Evolutionary conservation across 1,140 invertebrate genomes (phyloP).

Genomic region (Dendroctonus ponderosae): DNA sequence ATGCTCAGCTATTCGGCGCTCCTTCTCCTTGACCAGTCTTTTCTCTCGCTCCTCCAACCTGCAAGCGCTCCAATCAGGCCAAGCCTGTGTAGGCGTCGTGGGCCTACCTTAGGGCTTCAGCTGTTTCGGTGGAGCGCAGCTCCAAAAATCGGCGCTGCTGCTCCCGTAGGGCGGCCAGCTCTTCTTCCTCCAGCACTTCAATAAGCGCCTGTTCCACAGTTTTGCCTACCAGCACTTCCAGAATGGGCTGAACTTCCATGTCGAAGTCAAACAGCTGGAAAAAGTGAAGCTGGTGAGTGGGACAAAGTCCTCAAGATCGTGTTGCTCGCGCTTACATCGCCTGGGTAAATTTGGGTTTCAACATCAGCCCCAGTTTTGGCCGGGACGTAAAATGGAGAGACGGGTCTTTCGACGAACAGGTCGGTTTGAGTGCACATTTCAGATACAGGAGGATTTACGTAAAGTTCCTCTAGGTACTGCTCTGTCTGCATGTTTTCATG

Average conservation of each 20-base stretch:
- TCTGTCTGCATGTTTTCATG: slow-evolving; percentile 87
- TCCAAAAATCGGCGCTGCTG: slow-evolving; percentile 78
- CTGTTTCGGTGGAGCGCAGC: slow-evolving; percentile 73
- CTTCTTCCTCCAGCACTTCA: slow-evolving; percentile 79
- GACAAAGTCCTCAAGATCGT: neutral
- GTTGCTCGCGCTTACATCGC: slow-evolving; percentile 67
- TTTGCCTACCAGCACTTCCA: slow-evolving; percentile 84
- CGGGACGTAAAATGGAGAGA: slow-evolving; percentile 71
- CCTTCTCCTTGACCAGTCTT: slow-evolving; percentile 56
- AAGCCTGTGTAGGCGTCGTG: neutral
- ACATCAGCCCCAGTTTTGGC: slow-evolving; percentile 76
- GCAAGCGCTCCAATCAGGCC: slow-evolving; percentile 19
- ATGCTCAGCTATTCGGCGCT: slow-evolving; percentile 58
- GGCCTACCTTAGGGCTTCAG: slow-evolving; percentile 63
- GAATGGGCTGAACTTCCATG: slow-evolving; percentile 79
- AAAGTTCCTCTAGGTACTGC: slow-evolving; percentile 77
- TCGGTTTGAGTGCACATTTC: slow-evolving; percentile 83
- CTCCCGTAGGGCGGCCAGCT: slow-evolving; percentile 67
- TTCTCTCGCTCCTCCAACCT: slow-evolving; percentile 68
- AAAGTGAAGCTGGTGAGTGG: neutral
- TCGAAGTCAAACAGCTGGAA: slow-evolving; percentile 83
- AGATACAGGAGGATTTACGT: slow-evolving; percentile 67
- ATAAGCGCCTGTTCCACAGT: slow-evolving; percentile 83
- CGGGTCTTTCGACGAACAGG: slow-evolving; percentile 76
- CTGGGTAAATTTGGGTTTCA: slow-evolving; percentile 81